A percentile compares a stretch with the other conserved stretches of the same genome.
Evolutionary conservation across 2,113 vertebrate species (phyloP).

Genomic region (Pachycephala philippinensis): DNA sequence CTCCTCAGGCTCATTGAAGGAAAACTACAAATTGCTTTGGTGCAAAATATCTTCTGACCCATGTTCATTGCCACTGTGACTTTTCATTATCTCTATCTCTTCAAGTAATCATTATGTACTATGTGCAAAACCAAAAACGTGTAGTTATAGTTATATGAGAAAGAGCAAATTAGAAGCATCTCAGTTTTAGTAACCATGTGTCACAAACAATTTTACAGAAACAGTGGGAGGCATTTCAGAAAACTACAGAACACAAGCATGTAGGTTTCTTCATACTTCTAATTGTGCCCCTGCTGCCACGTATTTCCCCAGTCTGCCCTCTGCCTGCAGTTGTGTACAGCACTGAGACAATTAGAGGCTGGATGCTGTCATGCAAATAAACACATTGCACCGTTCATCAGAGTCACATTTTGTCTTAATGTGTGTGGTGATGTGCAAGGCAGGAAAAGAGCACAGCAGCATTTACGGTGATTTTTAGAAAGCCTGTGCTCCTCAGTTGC

Average conservation of each 20-base stretch:
- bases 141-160: neutral
- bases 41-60: neutral
- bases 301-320: neutral
- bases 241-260: neutral
- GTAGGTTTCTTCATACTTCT: neutral
- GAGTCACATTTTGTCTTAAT: neutral
- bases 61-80: rapidly evolving
- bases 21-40: neutral
- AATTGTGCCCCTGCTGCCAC: neutral
- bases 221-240: neutral
- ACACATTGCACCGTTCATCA: neutral
- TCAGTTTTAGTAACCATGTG: neutral
- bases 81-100: neutral
- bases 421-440: neutral
- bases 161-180: neutral
- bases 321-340: neutral
- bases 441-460: neutral
- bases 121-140: neutral
- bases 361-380: neutral
- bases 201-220: neutral
- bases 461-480: neutral
- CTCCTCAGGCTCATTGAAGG: neutral
- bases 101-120: neutral
- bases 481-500: neutral
- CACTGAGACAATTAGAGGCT: neutral